Evolutionary conservation across 2,797 vertebrate genomes (phyloP), one percentile per base, ranked within the genome.

Genomic region (Poeciliopsis turneri): DNA sequence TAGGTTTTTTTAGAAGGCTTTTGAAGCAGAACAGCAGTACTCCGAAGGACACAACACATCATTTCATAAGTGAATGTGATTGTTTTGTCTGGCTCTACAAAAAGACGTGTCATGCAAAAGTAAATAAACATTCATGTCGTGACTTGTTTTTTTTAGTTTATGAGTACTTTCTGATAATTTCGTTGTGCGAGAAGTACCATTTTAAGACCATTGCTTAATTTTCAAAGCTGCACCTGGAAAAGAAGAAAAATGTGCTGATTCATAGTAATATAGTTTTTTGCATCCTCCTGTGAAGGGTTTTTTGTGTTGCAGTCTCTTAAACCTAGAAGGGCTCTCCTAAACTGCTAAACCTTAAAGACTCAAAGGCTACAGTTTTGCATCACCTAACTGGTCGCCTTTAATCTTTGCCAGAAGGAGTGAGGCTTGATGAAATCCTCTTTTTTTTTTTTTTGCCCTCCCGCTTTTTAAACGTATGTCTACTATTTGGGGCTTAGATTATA

Each of bases 381-480:
- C 75, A 55, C 70, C 84, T 83, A 78, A 83, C 51, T 81, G 82
- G 80, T 25, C 0, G 75, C 80, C 11, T 28, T 8, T 45, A 70
- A 45, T 70, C 68, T 80, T 61, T 43, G 46, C 47, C 71, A 71
- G 6, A 75, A 49, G 72, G 53, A 61, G 53, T 4, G 18, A 64
- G 28, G 78, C 87, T 91, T 82, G 2, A 77, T 74, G 49, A 84
- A 87, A 87, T 81, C 72, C 59, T 76, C 72, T 79, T 76, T 82
- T 49, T 28, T 75, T 82, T 45, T 45, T 47, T 47, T 81, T 49
- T 30, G 25, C 33, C 25, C 53, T 74, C 11, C 57, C 36, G 66
- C 64, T 28, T 78, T 76, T 76, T 80, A 13, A 81, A 69, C 76
- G 41, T 55, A 18, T 77, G 69, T 13, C 80, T 81, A 30, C 74